Percentiles rank a stretch among this genome's conserved stretches.
Conservation (phyloP, 2,113 vertebrate genomes). For the Megalops atlanticus region DNA sequence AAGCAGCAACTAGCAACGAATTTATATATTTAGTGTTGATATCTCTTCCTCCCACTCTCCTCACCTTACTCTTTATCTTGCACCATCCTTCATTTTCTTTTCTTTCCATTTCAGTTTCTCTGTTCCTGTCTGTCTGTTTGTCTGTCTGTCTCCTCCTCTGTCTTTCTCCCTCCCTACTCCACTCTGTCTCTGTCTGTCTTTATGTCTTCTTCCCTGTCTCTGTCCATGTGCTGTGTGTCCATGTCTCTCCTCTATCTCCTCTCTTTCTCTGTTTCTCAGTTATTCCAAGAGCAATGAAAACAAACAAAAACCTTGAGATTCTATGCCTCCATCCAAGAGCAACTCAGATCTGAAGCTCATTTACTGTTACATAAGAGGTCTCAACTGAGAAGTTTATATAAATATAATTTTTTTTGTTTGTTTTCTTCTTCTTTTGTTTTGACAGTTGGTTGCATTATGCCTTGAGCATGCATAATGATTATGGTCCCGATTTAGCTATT, state of each 20-base stretch:
- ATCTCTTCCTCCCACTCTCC: no score
- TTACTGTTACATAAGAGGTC: conserved; percentile 3
- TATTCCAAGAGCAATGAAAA: conserved; percentile 5
- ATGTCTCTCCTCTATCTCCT: background rate
- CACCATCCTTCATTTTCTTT: no score
- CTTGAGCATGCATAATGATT: background rate
- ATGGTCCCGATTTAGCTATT: background rate
- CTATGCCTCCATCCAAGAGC: background rate
- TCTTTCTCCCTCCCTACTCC: background rate
- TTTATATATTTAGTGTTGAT: no score
- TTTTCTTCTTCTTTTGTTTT: no score
- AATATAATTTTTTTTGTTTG: background rate
- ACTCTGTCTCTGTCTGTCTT: conserved; percentile 33
- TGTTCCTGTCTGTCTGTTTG: background rate
- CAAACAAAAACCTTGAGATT: background rate
- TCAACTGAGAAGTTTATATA: no score
- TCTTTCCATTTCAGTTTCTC: no score
- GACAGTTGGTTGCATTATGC: background rate
- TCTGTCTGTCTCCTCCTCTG: background rate
- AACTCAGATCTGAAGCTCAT: background rate
- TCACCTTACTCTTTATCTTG: no score
- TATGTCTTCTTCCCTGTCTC: conserved; percentile 30
- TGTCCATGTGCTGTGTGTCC: background rate
- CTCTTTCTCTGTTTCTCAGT: conserved; percentile 17
- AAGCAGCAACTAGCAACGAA: no score